Base-by-base conservation (phyloP, 2,113 vertebrate genomes). In the Lophius piscatorius region DNA sequence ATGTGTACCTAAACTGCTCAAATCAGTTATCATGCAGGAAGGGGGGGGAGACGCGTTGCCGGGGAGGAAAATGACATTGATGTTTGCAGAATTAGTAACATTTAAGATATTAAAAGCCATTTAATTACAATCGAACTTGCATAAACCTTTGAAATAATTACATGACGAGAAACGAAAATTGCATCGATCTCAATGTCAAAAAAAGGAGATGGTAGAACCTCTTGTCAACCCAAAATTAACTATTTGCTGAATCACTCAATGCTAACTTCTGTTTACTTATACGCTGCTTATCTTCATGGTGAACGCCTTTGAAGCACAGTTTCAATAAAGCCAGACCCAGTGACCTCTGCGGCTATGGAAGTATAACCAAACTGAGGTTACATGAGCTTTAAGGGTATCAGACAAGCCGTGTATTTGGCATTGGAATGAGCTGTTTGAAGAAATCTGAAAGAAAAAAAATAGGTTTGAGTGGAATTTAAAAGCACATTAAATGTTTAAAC, bases 1-100 rank as follows among this genome's bases (percentile, higher is more conserved):
- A 62, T 28, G 2, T 24, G 20, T 22, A 31, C 28, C 16, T 18
- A 17, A 65, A 73, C 34, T 42, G 65, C 74, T 50, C 49, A 20
- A 1, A 26, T 80, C 80, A 81, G 80, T 84, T 71, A 59, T 44
- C 49, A 41, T 58, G 51, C 24, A 2, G 29, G 59, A 70, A 58
- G 34, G 50, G 14, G 7, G 38, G 28, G 49, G 12, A 29, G 29
- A 47, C 57, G 22, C 17, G 38, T 42, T 70, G 18, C 36, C 39
- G 13, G 20, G 34, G 21, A n/a, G 29, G 10, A 20, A 31, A 31
- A 7, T 10, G 11, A 31, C 4, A n/a, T n/a, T n/a, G n/a, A n/a
- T n/a, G 36, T n/a, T n/a, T 26, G 22, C 24, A 13, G 33, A 18
- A 35, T 39, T 63, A 31, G 7, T 6, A n/a, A 41, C 28, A 3